Evolutionary conservation across 2,888 invertebrate genomes (phyloP).

Genomic region (Drosophila suboccidentalis): DNA sequence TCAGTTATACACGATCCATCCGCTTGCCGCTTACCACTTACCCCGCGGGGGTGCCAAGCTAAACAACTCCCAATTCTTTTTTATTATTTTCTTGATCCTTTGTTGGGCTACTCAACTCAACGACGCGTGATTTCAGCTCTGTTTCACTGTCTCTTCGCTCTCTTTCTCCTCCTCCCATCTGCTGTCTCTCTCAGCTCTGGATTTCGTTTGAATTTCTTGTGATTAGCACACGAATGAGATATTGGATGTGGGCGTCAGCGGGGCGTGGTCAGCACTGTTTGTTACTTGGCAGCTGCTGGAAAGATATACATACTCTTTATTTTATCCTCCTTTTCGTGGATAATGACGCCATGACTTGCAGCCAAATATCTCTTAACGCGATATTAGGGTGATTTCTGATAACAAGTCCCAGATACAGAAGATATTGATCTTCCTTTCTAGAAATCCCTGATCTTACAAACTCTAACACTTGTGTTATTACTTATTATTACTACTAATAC

Average conservation of each 20-base stretch:
- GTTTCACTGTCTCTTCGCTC: constrained; percentile 6
- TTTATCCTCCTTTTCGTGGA: constrained; percentile 4
- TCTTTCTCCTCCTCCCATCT: constrained; percentile 1
- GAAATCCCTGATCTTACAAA: too few species aligned
- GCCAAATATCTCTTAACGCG: background rate
- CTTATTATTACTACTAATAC: too few species aligned
- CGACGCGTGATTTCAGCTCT: constrained; percentile 68
- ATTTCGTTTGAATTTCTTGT: constrained; percentile 75
- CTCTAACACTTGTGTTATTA: too few species aligned
- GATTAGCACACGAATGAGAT: constrained; percentile 77
- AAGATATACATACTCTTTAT: constrained; percentile 3
- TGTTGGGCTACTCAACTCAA: constrained; percentile 32
- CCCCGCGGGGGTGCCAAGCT: constrained; percentile 69
- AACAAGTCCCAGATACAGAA: background rate
- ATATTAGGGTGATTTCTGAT: background rate
- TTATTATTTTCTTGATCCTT: constrained; percentile 50
- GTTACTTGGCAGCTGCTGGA: constrained; percentile 63
- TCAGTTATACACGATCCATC: constrained; percentile 56
- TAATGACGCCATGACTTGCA: constrained; percentile 22
- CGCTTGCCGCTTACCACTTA: constrained; percentile 28
- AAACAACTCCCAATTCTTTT: constrained; percentile 55
- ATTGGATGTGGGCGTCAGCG: constrained; percentile 46
- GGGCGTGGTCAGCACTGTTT: constrained; percentile 61
- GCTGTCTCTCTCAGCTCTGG: constrained; percentile 13
- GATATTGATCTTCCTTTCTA: background rate